A percentile compares a stretch with the other conserved stretches of the same genome.
Evolutionary conservation across 2,888 invertebrate species (phyloP).

Genomic region (Chironomus riparius): DNA sequence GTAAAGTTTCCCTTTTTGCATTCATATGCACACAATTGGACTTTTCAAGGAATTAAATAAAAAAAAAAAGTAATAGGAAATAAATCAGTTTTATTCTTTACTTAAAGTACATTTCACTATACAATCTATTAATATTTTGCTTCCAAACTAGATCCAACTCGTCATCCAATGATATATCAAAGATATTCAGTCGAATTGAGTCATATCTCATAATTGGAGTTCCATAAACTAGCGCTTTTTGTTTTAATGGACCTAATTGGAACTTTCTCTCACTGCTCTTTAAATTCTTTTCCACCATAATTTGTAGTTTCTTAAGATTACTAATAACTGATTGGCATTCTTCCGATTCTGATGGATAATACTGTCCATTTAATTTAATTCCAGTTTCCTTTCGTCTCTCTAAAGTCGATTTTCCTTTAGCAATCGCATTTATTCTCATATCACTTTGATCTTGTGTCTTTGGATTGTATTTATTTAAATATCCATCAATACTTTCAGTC

Average conservation of each 20-base stretch:
- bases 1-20: neutral
- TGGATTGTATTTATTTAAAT: neutral
- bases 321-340: neutral
- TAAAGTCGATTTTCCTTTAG: neutral
- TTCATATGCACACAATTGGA: neutral
- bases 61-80: neutral
- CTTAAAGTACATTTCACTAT: neutral
- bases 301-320: neutral
- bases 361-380: neutral
- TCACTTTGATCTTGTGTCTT: neutral
- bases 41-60: neutral
- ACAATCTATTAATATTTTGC: neutral
- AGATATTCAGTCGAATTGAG: neutral
- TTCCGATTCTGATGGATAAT: neutral
- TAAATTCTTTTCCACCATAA: neutral
- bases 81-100: neutral
- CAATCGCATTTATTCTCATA: neutral
- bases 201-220: neutral
- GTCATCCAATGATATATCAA: neutral
- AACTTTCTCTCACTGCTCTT: neutral
- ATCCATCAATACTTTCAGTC: neutral
- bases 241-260: neutral
- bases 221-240: neutral
- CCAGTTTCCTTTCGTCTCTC: neutral
- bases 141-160: neutral